Evolutionary conservation across 2,797 vertebrate species (phyloP), one percentile per base, ranked within the genome.

Genomic region (Podarcis lilfordi): DNA sequence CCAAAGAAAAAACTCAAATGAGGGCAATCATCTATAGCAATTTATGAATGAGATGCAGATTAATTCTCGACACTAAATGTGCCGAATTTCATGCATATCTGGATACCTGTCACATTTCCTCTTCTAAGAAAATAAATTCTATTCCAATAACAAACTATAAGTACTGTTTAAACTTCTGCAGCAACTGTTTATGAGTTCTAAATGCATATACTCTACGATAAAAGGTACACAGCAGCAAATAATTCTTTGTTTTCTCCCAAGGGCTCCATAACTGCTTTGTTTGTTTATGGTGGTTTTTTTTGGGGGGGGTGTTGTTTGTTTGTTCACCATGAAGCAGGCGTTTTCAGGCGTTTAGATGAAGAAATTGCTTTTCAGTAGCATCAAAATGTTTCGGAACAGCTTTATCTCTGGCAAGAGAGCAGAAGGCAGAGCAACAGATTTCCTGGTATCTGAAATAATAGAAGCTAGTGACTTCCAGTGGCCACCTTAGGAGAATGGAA

Each of bases 91-190:
- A 17, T 35, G 55, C 29, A 32, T 15, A 79, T 78, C 45, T 43
- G 35, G 29, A 35, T 77, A 88, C 15, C 23, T 7, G n/a, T 21
- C n/a, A 3, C 61, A 55, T 35, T 68, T 29, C 74, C 37, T 25
- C 23, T 68, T 6, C n/a, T 83, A n/a, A 83, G 27, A 23, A 72
- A 80, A 87, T 81, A 78, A 80, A 59, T n/a, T 80, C 68, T n/a
- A 80, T 74, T 74, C 27, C 37, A 61, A 43, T 87, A 80, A 74
- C 50, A 81, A 80, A 78, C 74, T 74, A 29, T 40, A 61, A 66
- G 55, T 76, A n/a, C 74, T 77, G 55, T 32, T 45, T 21, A 77
- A 29, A 55, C 11, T 66, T 1, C 37, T 40, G 55, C 50, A 87
- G 45, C 21, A 72, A 55, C 85, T 37, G 32, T 66, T 81, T 64